phyloP scores from a whole-genome alignment of 2,797 vertebrate genomes.

The Enteromius anoplus region DNA sequence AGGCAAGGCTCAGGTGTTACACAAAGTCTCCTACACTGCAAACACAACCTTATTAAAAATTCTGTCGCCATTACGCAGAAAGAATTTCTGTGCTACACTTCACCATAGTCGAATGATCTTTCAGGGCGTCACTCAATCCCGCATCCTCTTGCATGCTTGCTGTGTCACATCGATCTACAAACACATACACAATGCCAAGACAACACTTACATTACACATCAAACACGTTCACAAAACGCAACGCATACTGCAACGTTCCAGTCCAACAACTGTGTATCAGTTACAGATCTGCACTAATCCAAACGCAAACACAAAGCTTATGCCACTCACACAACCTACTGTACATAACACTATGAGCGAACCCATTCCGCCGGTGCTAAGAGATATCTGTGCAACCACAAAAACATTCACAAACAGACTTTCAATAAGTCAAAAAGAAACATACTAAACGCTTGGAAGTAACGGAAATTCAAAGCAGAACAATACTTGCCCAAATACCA shows the following conservation, averaged over 20 bases:
- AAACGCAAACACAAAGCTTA: slow-evolving; percentile 22
- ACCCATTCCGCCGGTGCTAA: neutral
- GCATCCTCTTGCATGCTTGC: neutral
- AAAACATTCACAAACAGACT: neutral
- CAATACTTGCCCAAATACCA: neutral
- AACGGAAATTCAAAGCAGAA: neutral
- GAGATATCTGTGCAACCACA: neutral
- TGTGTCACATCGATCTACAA: neutral
- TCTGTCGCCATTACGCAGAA: neutral
- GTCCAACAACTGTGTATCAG: neutral
- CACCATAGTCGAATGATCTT: neutral
- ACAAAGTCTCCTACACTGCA: neutral
- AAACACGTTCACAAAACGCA: slow-evolving; percentile 18
- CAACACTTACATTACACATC: neutral
- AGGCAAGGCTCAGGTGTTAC: neutral
- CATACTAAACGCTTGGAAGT: neutral
- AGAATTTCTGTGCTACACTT: neutral
- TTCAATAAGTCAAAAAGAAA: neutral
- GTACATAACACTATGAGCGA: slow-evolving; percentile 1
- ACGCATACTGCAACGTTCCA: neutral
- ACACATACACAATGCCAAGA: neutral
- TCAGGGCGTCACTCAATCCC: neutral
- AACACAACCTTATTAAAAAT: neutral
- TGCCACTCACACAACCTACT: slow-evolving; percentile 16
- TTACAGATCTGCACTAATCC: slow-evolving; percentile 14